Evolutionary conservation across 92 coral and sea anemone species (phyloP), one percentile per base, ranked within the genome.

Genomic region (Parazoanthus atlanticus): DNA sequence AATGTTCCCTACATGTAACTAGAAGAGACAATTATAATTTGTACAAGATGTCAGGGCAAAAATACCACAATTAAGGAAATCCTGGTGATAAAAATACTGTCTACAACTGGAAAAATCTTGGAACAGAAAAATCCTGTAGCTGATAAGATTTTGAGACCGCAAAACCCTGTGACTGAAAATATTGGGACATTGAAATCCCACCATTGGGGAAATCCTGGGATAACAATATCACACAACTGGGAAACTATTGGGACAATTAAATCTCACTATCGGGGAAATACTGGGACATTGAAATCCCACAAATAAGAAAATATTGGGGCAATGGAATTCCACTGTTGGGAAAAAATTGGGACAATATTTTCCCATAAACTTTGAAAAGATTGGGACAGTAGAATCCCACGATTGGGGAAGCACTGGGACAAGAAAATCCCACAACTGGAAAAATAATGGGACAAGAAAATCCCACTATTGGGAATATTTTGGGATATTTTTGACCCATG

Each of bases 121-220:
- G 43, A 40, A 40, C 43, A 40, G 43, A 40, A 40, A 76, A 76
- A 76, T 76, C 26, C 30, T 40, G 58, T 76, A 76, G 80, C 80
- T 76, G 80, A 54, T 47, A 76, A 17, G 80, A 54, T 76, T 36
- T 76, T 76, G 80, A 54, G 58, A 76, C 54, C 36, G 19, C 36
- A 76, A 76, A 36, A 76, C 58, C 80, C 58, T 76, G 54, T 76
- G 36, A 38, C 56, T 40, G 80, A 76, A 76, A 76, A 76, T 76
- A 76, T 76, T 76, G 29, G 80, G 31, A 38, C 80, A 38, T 40
- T 76, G 80, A 76, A 76, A 38, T 40, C 56, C 80, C 32, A 76
- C 56, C 31, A 40, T 38, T 76, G 80, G 58, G 80, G 28, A 76
- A 76, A 74, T 33, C 46, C 79, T 74, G 79, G 8, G n/a, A 74